Evolutionary conservation across 1,140 invertebrate genomes (phyloP), one percentile per base, ranked within the genome.

Genomic region (Anthonomus grandis): DNA sequence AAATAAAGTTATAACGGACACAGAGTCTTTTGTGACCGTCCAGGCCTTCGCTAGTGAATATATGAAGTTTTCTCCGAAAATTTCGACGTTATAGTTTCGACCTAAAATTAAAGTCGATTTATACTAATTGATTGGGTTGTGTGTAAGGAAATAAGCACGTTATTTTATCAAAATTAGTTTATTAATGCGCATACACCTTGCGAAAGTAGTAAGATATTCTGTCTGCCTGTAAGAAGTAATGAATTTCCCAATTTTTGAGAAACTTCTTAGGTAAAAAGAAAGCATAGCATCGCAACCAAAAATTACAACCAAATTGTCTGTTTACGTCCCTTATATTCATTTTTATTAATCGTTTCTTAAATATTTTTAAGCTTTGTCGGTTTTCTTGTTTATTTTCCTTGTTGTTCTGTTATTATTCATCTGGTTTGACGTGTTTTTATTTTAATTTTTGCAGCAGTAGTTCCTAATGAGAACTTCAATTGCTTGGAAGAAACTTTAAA

Each of bases 1-100:
- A 4, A 76, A 56, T 37, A 78, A 53, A 12, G 15, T 19, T 24
- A 63, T 51, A 15, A 56, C 62, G 23, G 22, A 60, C 21, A 64
- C 19, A 2, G 64, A 19, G 59, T 74, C 59, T 47, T 63, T 64
- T 2, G 57, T 61, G 1, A 8, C 19, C 4, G 48, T 31, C 62
- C 70, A 74, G 44, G 50, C 37, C 4, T 27, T 34, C 6, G 60
- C 21, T 6, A 77, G 46, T 2, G 59, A 47, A 36, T 60, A n/a
- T 9, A 74, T 53, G 25, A 76, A 41, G 36, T 58, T 42, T 21
- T 63, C 57, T 34, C 61, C 70, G 44, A 69, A 45, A 3, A 76
- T 27, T 12, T 61, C 63, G 0, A 44, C 51, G 2, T 61, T 60
- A 37, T 60, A 57, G 17, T 27, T 34, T 15, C 15, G 13, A 57